A percentile compares a stretch with the other conserved stretches of the same genome.
Evolutionary conservation across 2,113 vertebrate species (phyloP).

Genomic region (Pitta sordida): DNA sequence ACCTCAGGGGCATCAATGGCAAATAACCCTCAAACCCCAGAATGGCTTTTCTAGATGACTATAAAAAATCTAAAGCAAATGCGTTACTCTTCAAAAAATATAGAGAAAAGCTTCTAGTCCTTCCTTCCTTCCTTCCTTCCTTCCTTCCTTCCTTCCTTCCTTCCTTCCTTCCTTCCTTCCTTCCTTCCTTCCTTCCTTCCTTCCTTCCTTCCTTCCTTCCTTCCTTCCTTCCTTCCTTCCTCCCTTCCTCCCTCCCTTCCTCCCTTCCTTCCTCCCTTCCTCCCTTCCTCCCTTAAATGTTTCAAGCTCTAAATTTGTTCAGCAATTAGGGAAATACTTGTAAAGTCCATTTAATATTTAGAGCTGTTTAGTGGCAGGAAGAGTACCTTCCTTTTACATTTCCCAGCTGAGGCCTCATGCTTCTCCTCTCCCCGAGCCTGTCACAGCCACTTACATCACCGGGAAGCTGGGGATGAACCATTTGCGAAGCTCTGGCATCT

Average conservation of each 20-base stretch:
- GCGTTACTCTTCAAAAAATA: slow-evolving; percentile 18
- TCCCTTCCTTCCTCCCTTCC: not conserved
- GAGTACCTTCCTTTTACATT: not conserved
- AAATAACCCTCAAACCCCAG: not conserved
- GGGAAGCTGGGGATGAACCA: not conserved
- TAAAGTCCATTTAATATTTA: not conserved
- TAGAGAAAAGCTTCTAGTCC: not conserved
- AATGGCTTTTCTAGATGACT: not conserved
- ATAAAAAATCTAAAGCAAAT: not conserved
- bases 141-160: not conserved
- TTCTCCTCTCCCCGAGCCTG: not conserved
- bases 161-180: not conserved
- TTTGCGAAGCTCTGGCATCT: not conserved
- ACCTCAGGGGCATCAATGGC: not conserved
- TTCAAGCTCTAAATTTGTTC: not conserved
- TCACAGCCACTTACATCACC: not conserved
- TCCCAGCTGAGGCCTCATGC: not conserved
- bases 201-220: no score
- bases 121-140: not conserved
- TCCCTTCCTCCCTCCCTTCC: no score
- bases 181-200: no score
- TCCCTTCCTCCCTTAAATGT: not conserved
- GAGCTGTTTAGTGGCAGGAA: not conserved
- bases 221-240: no score
- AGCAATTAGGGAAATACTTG: not conserved